Conservation (phyloP, 2,113 vertebrate genomes). For the Hoplias malabaricus region DNA sequence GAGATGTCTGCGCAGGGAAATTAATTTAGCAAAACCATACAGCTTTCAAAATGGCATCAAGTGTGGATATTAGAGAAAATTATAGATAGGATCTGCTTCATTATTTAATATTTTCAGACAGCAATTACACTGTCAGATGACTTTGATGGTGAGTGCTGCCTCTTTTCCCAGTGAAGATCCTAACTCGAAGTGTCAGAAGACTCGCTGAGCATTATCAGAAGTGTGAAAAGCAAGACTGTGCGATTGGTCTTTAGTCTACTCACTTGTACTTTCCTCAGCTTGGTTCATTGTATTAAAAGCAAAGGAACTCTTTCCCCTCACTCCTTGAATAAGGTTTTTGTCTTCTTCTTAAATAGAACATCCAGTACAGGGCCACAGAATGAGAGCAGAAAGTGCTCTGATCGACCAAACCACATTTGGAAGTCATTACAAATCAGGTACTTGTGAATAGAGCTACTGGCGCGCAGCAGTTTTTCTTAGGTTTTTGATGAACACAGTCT, state of each 20-base stretch:
- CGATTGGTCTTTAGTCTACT: background rate
- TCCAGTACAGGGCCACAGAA: constrained; percentile 25
- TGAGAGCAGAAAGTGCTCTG: constrained; percentile 41
- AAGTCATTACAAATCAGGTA: constrained; percentile 66
- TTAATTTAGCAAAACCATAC: background rate
- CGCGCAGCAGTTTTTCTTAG: constrained; percentile 64
- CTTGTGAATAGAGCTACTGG: constrained; percentile 64
- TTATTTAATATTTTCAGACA: constrained; percentile 39
- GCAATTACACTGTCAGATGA: constrained; percentile 18
- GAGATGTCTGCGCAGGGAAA: constrained; percentile 19
- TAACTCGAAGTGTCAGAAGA: background rate
- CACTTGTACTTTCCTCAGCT: background rate
- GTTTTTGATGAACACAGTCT: constrained; percentile 67
- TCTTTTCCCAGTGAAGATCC: constrained; percentile 14
- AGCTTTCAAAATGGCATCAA: constrained; percentile 10
- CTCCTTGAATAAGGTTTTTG: constrained; percentile 18
- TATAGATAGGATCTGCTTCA: constrained; percentile 9
- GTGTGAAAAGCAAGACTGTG: background rate
- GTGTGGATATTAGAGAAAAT: constrained; percentile 15
- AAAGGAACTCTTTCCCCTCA: background rate
- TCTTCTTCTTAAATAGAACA: constrained; percentile 37
- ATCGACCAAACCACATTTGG: constrained; percentile 70
- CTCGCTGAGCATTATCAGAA: background rate
- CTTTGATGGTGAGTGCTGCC: constrained; percentile 12
- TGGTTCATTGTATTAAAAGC: constrained; percentile 8